These are phyloP conservation scores for Manis javanica DNA, from an alignment of 2,797 vertebrate genomes.

Conservation along the genomic window DNA sequence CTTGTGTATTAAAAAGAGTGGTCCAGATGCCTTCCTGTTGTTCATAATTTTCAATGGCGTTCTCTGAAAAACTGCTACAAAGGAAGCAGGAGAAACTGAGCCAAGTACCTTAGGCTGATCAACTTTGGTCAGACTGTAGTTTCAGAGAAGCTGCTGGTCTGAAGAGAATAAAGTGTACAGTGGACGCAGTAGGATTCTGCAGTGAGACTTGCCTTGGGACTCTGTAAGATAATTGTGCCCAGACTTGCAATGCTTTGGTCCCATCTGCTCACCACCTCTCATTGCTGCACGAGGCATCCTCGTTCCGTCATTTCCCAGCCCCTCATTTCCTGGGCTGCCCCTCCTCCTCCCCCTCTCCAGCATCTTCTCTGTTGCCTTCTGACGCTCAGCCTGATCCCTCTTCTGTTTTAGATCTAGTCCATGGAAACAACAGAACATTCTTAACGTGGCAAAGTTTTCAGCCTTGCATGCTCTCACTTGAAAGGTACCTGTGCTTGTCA, in stretches of 20 bases:
- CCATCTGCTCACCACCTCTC: accelerated
- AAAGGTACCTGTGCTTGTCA: background rate
- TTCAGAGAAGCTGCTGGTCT: background rate
- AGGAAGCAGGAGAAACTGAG: background rate
- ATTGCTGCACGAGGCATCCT: accelerated
- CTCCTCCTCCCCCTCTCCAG: background rate
- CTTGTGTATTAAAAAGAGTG: background rate
- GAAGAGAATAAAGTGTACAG: background rate
- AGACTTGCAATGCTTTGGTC: background rate
- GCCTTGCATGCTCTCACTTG: background rate
- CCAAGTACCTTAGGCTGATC: background rate
- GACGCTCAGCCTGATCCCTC: background rate
- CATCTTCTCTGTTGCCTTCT: background rate
- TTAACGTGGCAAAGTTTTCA: background rate
- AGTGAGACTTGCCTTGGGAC: background rate
- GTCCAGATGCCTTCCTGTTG: background rate
- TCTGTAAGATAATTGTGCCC: too few species aligned
- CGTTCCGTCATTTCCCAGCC: background rate
- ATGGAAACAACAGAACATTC: background rate
- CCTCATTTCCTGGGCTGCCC: background rate
- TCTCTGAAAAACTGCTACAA: background rate
- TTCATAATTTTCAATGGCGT: background rate
- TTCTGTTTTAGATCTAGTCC: background rate
- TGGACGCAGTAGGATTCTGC: background rate
- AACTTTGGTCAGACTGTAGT: background rate